Evolutionary conservation across 2,797 vertebrate genomes (phyloP), one percentile per base, ranked within the genome.

Genomic region (Neosilurus mollespiculum): DNA sequence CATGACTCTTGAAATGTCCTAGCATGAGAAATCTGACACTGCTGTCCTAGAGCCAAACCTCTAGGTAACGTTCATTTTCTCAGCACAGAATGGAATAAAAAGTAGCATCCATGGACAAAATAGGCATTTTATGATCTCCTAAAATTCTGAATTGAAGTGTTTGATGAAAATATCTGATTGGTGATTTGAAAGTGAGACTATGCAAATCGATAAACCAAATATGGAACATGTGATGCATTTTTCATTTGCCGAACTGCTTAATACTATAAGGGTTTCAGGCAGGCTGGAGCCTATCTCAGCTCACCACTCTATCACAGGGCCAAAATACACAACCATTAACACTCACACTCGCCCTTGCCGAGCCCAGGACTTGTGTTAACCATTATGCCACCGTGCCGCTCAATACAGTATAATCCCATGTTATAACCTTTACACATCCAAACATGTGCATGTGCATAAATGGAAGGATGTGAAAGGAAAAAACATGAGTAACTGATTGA

Each of bases 401-500:
- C 43, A 61, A 61, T 43, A 43, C 75, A 51, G 59, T 26, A 78
- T 16, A 24, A 51, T 6, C n/a, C n/a, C 30, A n/a, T 62, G 7
- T 49, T 62, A 76, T n/a, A 77, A 43, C 61, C 34, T 43, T 43
- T 61, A 61, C 34, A 49, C 62, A 24, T 49, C 59, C 59, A 62
- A 37, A 81, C 59, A 65, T 77, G 6, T 18, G 82, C 71, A 77
- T 49, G 14, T 56, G 16, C 30, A 66, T 83, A 24, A 73, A 76
- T 75, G n/a, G 75, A 58, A 79, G 49, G 18, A 78, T 49, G 18
- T 51, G 4, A 64, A 80, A 20, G 22, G 64, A 78, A 61, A 82
- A 51, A 56, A 24, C n/a, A 80, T 56, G 30, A 84, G 61, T 87
- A 87, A 78, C 9, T 66, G 24, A 56, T 26, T 16, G 62, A 30